Conservation (phyloP, 2,888 invertebrate genomes). For the Dione juno region DNA sequence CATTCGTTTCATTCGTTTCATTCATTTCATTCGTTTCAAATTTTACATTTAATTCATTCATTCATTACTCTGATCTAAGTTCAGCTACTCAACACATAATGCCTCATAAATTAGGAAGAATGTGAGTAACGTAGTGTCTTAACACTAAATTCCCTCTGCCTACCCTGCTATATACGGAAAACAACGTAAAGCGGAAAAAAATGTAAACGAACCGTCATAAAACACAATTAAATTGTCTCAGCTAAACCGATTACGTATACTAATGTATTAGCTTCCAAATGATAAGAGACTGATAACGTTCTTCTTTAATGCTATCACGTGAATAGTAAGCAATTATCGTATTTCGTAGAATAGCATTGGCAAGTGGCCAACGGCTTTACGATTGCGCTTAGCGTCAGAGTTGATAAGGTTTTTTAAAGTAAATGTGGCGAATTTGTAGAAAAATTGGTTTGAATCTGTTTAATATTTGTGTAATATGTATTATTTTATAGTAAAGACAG, state of each 20-base stretch:
- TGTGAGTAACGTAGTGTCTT: too few species aligned
- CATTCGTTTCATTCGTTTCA: too few species aligned
- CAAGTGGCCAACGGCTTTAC: slow-evolving; percentile 32
- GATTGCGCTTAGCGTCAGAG: slow-evolving; percentile 34
- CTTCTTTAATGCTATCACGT: slow-evolving; percentile 36
- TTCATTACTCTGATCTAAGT: too few species aligned
- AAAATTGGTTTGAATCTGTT: neutral
- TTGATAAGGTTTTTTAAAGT: slow-evolving; percentile 28
- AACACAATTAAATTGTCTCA: neutral
- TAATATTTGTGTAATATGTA: neutral
- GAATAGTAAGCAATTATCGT: slow-evolving; percentile 39
- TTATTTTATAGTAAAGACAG: neutral
- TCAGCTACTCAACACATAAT: too few species aligned
- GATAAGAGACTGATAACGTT: slow-evolving; percentile 32
- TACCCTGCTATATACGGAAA: too few species aligned
- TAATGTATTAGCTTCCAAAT: neutral
- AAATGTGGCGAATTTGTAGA: slow-evolving; percentile 8
- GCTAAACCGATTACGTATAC: neutral
- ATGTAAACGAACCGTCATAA: too few species aligned
- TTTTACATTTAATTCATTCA: too few species aligned
- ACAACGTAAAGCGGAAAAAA: too few species aligned
- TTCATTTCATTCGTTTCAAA: too few species aligned
- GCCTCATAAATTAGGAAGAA: too few species aligned
- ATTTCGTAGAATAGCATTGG: slow-evolving; percentile 27
- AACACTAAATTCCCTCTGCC: too few species aligned